Evolutionary conservation across 2,888 invertebrate species (phyloP).

Genomic region (Oscheius onirici): DNA sequence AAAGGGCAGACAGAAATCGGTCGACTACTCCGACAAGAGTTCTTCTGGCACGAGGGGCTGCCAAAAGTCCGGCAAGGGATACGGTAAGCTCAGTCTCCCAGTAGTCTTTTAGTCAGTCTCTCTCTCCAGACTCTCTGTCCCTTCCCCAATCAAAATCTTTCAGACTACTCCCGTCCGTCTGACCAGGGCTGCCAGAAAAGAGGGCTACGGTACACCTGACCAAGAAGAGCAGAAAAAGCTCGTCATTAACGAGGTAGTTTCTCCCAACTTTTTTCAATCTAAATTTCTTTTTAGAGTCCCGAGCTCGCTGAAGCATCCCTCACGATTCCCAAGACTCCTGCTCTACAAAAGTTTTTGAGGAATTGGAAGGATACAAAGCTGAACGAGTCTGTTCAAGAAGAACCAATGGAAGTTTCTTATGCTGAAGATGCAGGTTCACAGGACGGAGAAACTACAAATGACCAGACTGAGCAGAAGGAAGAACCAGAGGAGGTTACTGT

Average conservation of each 20-base stretch:
- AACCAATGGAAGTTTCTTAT: slow-evolving; percentile 7
- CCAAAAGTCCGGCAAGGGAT: slow-evolving; percentile 2
- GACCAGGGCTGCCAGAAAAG: slow-evolving; percentile 6
- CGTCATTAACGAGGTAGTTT: not conserved
- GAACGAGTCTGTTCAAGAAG: slow-evolving; percentile 1
- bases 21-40: not conserved
- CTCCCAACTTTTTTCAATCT: too few species aligned
- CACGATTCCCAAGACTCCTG: too few species aligned
- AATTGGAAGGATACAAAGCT: too few species aligned
- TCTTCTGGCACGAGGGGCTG: not conserved
- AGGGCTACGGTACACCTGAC: not conserved
- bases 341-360: too few species aligned
- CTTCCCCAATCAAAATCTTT: not conserved
- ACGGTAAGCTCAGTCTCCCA: not conserved
- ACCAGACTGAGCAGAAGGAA: too few species aligned
- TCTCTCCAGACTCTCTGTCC: not conserved
- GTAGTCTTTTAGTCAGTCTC: not conserved
- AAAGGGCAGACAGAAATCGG: not conserved
- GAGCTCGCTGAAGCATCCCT: too few species aligned
- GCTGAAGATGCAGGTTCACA: not conserved
- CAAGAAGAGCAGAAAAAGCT: not conserved
- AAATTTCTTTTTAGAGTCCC: too few species aligned
- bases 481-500: too few species aligned
- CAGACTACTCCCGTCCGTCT: slow-evolving; percentile 10
- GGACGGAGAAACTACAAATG: too few species aligned